Conservation (phyloP, 2,113 vertebrate species). For the Indicator maculatus region DNA sequence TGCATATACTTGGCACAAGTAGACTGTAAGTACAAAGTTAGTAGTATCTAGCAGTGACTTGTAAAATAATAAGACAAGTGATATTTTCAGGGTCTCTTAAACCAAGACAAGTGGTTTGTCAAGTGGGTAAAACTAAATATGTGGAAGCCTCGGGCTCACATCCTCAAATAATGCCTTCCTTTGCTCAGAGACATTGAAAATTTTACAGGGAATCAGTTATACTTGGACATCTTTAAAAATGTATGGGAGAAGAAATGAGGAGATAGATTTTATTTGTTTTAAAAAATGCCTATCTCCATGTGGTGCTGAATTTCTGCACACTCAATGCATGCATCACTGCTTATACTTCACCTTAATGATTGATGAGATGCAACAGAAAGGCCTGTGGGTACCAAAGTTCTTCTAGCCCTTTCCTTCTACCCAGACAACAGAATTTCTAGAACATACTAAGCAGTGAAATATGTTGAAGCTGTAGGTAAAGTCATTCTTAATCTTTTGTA, state of each 20-base stretch:
- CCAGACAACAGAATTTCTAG: background rate
- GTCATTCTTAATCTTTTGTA: background rate
- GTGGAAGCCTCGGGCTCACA: background rate
- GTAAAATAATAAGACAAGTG: background rate
- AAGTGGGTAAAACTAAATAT: background rate
- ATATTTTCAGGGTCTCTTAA: background rate
- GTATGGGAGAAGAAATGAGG: background rate
- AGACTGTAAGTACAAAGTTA: background rate
- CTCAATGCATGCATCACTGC: background rate
- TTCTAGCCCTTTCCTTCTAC: background rate
- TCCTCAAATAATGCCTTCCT: background rate
- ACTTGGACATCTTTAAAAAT: background rate
- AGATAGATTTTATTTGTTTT: background rate
- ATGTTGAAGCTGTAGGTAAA: background rate
- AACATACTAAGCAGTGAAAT: background rate
- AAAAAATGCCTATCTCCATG: background rate
- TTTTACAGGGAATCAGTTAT: background rate
- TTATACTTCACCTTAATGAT: background rate
- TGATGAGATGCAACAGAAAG: background rate
- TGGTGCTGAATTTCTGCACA: background rate
- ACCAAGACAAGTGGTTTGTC: background rate
- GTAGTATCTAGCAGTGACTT: background rate
- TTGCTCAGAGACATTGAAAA: background rate
- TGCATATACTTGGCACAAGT: background rate
- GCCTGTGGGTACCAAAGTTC: background rate